Evolutionary conservation across 2,797 vertebrate species (phyloP).

Genomic region (Sitta carolinensis): DNA sequence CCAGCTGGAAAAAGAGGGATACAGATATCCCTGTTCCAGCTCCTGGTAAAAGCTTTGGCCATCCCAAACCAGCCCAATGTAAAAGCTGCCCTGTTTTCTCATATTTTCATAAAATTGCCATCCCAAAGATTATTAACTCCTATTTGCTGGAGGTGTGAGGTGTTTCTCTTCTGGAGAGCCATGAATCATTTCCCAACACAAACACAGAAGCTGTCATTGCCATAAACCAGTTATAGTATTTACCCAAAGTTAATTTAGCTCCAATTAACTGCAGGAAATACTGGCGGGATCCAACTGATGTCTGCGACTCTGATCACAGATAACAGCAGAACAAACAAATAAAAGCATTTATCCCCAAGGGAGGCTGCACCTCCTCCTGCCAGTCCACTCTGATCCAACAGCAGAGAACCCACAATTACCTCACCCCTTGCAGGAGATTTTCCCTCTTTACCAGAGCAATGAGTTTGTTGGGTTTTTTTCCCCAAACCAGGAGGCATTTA

Average conservation of each 20-base stretch:
- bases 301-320: not conserved
- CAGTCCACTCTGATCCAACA: not conserved
- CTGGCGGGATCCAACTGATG: not conserved
- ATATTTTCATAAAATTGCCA: not conserved
- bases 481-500: not conserved
- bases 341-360: not conserved
- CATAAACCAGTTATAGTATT: not conserved
- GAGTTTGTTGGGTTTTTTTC: not conserved
- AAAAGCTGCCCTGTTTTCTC: not conserved
- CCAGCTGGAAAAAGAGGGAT: not conserved
- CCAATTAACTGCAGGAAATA: not conserved
- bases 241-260: not conserved
- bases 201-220: not conserved
- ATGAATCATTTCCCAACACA: not conserved
- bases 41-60: not conserved
- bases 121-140: not conserved
- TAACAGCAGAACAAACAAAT: not conserved
- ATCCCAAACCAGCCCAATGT: not conserved
- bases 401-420: not conserved
- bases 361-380: not conserved
- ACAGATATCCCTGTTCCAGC: fast-evolving
- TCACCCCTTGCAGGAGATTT: not conserved
- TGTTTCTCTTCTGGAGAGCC: not conserved
- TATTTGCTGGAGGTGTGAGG: not conserved
- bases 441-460: not conserved